phyloP scores from a whole-genome alignment of 1,140 invertebrate genomes.

The Schlechtendalia chinensis region DNA sequence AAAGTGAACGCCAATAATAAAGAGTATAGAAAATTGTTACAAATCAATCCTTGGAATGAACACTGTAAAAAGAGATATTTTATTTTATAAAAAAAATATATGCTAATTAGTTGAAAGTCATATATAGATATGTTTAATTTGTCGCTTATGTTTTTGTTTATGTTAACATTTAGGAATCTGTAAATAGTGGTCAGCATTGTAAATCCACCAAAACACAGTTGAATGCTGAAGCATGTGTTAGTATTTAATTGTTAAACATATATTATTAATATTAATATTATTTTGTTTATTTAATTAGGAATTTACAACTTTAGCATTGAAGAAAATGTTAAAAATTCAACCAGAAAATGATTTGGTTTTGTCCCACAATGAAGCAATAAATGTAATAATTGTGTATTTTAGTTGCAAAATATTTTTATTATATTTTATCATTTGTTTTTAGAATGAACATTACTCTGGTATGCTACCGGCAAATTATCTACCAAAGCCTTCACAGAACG shows the following conservation, averaged over 20 bases:
- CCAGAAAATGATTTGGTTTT: not conserved
- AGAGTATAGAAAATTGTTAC: too few relatives aligned
- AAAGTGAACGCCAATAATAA: too few relatives aligned
- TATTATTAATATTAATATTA: not conserved
- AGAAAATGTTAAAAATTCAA: conserved; percentile 40
- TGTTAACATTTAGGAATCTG: not conserved
- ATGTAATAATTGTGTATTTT: not conserved
- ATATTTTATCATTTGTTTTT: not conserved
- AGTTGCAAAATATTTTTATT: not conserved
- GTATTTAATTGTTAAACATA: conserved; percentile 1
- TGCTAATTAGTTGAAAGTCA: too few relatives aligned
- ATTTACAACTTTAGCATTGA: conserved; percentile 24
- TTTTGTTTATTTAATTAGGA: conserved; percentile 24
- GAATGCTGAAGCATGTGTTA: conserved; percentile 46
- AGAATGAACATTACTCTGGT: not conserved
- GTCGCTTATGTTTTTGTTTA: not conserved
- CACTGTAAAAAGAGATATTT: too few relatives aligned
- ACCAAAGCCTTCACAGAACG: not conserved
- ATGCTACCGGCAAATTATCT: not conserved
- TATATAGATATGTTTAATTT: too few relatives aligned
- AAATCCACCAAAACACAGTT: conserved; percentile 1
- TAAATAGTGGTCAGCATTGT: not conserved
- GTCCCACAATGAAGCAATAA: not conserved
- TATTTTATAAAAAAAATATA: too few relatives aligned
- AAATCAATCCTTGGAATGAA: too few relatives aligned